Conservation (phyloP, 2,113 vertebrate species). For the Octodon degus region DNA sequence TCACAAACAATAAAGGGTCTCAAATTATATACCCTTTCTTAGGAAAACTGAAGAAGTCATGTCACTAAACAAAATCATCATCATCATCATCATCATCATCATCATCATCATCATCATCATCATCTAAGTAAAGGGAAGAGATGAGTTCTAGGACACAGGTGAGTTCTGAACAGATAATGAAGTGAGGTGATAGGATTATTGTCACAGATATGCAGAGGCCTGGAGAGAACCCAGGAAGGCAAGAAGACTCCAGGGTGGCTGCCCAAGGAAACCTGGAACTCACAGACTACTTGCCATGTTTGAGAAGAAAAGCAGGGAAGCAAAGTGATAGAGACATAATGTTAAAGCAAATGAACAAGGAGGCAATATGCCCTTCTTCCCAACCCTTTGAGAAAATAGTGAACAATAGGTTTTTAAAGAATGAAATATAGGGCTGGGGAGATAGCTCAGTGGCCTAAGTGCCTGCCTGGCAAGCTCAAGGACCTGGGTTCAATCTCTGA, state of each 20-base stretch:
- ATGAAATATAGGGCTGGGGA: neutral
- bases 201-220: too few species aligned
- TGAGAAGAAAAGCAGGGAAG: neutral
- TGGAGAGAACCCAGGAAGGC: neutral
- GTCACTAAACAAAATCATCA: neutral
- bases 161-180: neutral
- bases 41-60: neutral
- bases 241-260: neutral
- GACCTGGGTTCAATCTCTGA: too few species aligned
- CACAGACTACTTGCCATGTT: too few species aligned
- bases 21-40: neutral
- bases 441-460: too few species aligned
- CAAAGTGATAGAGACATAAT: neutral
- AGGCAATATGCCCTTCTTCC: neutral
- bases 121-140: neutral
- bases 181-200: neutral
- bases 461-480: too few species aligned
- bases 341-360: conserved; percentile 24
- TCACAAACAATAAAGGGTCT: neutral
- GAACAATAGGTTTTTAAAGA: conserved; percentile 17
- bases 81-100: too few species aligned
- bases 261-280: neutral
- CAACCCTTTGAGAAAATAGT: neutral
- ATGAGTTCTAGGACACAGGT: neutral
- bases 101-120: too few species aligned